Evolutionary conservation across 2,888 invertebrate genomes (phyloP), one percentile per base, ranked within the genome.

Genomic region (Dolichopus griseipennis): DNA sequence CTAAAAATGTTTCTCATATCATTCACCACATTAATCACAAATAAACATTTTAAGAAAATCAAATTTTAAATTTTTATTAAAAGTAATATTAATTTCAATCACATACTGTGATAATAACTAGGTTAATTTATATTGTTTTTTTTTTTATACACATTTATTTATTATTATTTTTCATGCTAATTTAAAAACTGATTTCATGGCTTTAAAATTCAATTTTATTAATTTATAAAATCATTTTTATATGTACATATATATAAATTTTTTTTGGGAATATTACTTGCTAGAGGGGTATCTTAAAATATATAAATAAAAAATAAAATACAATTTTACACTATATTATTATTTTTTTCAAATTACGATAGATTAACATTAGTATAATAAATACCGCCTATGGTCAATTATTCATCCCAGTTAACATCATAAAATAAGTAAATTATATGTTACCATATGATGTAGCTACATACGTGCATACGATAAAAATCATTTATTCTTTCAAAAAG

Each of bases 331-430:
- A 52, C 52, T 18, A 52, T 52, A 52, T 52, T 12, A 52, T 52
- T 52, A 52, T 52, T 18, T 4, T 41, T 41, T 41, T 12, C 9
- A 37, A 52, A 52, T 52, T 52, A n/a, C 18, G 12, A 37, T 10
- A 37, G 10, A 12, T 37, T 1, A 37, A 37, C 37, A 10, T 10
- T 12, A 7, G 8, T 10, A 37, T 37, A 37, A 52, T 52, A 27
- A 27, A 52, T 52, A 52, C 52, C 52, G n/a, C 52, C 52, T 52
- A 52, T n/a, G n/a, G 52, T 52, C 18, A 52, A 52, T 52, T 52
- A 52, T 52, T 52, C 52, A n/a, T 12, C 9, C 15, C 15, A n/a
- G 52, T 52, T 52, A 5, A 15, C 52, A 52, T 18, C 9, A 52
- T n/a, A 52, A 37, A 37, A 37, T 5, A 37, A 12, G 1, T 18